A percentile compares a stretch with the other conserved stretches of the same genome.
Evolutionary conservation across 1,140 invertebrate species (phyloP).

Genomic region (Zaprionus camerounensis): DNA sequence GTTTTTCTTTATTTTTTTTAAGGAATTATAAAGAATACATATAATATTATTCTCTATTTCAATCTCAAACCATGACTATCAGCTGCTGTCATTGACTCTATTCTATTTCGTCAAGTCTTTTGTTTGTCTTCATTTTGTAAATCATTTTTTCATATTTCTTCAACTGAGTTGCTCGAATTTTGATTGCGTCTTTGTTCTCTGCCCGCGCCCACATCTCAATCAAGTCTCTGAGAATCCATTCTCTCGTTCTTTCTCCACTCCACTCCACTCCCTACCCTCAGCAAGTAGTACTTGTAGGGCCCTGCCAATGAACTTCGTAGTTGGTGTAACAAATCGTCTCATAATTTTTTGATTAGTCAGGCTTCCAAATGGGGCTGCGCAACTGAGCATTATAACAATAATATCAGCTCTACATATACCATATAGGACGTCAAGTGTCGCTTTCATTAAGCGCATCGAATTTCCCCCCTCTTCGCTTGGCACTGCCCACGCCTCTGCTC

Average conservation of each 20-base stretch:
- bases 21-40: background rate
- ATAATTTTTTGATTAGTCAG: conserved; percentile 76
- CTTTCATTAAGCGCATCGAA: conserved; percentile 78
- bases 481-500: background rate
- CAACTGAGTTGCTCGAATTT: conserved; percentile 19
- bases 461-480: conserved; percentile 27
- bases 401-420: conserved; percentile 22
- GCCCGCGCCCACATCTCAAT: conserved; percentile 68
- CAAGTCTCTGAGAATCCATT: conserved; percentile 43
- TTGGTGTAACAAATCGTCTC: conserved; percentile 71
- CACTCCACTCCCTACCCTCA: conserved; percentile 13
- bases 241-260: conserved; percentile 16
- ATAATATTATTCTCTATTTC: background rate
- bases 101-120: background rate
- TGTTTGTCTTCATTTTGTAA: conserved; percentile 10
- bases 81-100: conserved; percentile 2
- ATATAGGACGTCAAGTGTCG: conserved; percentile 53
- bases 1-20: background rate
- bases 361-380: conserved; percentile 35
- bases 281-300: background rate
- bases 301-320: conserved; percentile 50
- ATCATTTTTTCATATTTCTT: conserved; percentile 4
- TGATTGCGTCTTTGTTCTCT: conserved; percentile 38
- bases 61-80: background rate
- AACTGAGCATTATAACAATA: conserved; percentile 15